These are phyloP conservation scores for Villa cingulata DNA, from an alignment of 2,888 invertebrate genomes.

Conservation along the genomic window DNA sequence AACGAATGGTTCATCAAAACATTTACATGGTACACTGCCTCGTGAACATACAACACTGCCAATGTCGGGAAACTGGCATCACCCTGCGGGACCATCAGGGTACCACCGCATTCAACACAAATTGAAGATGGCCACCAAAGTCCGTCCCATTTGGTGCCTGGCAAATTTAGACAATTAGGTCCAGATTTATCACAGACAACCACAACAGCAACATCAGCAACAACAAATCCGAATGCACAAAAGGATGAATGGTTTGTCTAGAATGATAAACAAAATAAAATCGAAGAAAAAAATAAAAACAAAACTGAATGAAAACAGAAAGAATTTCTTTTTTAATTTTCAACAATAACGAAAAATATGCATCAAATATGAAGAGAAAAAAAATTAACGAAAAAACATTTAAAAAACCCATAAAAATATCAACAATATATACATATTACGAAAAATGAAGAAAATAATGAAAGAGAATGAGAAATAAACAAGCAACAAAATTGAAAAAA, in stretches of 20 bases:
- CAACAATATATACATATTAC: no score
- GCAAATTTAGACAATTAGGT: conserved; percentile 55
- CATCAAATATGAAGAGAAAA: no score
- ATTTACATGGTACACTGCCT: conserved; percentile 45
- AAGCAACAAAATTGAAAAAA: no score
- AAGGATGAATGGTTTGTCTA: conserved; percentile 89
- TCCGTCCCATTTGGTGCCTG: conserved; percentile 92
- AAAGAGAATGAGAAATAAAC: no score
- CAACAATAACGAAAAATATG: no score
- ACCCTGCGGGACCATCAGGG: conserved; percentile 67
- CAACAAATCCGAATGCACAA: conserved; percentile 57
- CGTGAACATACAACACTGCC: conserved; percentile 43
- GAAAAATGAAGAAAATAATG: no score
- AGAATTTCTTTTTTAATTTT: no score
- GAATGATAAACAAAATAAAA: conserved; percentile 31
- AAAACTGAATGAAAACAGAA: no score
- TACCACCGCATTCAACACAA: conserved; percentile 39
- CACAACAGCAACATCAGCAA: conserved; percentile 40
- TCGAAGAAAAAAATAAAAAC: not conserved
- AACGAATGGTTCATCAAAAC: conserved; percentile 54
- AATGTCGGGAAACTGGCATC: conserved; percentile 87
- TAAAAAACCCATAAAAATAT: no score
- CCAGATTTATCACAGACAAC: conserved; percentile 49
- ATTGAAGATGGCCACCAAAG: conserved; percentile 53
- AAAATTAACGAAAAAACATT: no score